Base-by-base conservation (phyloP, 2,797 vertebrate genomes). In the Amazonetta brasiliensis region DNA sequence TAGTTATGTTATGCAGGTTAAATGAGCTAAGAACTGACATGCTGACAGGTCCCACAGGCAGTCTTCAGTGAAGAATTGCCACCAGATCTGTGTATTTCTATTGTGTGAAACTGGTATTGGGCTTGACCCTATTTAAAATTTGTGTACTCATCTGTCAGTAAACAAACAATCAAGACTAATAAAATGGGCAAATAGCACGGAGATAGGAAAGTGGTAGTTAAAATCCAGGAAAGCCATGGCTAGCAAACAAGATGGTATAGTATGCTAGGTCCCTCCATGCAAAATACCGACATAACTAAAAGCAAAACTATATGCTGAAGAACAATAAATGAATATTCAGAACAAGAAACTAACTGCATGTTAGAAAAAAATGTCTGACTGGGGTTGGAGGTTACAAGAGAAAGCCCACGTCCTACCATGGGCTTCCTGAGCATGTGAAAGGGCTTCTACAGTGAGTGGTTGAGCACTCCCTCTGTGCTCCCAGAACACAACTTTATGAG, bases 311-410 rank as follows among this genome's bases (percentile, higher is more conserved):
- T 17, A 67, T 19, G n/a, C n/a, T 39, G 59, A 84, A 71, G 52
- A 84, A 30, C 28, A 82, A 71, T n/a, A 90, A 89, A 92, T 68
- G 13, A 89, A 58, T 75, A 86, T 82, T 76, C 48, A 82, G 67
- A 84, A 52, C 3, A 31, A 63, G 55, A 78, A 92, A 87, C 43
- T 79, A 37, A 56, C 21, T 56, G 43, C n/a, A n/a, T 33, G 18
- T 26, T 84, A 52, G 21, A 64, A 74, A 94, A 31, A 10, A 81
- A 23, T 20, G 35, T 12, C 60, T 91, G 44, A 72, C 74, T 2
- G 2, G 20, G 48, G 43, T 43, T 71, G 37, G 78, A 83, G 6
- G 33, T 74, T 56, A 67, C 37, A 81, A 44, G 26, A 76, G 25
- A 52, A 44, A 71, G 43, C 43, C 5, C 76, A 1, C 56, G 13